These are phyloP conservation scores for Eilema caniola DNA, from an alignment of 2,888 invertebrate species.

Conservation along the genomic window DNA sequence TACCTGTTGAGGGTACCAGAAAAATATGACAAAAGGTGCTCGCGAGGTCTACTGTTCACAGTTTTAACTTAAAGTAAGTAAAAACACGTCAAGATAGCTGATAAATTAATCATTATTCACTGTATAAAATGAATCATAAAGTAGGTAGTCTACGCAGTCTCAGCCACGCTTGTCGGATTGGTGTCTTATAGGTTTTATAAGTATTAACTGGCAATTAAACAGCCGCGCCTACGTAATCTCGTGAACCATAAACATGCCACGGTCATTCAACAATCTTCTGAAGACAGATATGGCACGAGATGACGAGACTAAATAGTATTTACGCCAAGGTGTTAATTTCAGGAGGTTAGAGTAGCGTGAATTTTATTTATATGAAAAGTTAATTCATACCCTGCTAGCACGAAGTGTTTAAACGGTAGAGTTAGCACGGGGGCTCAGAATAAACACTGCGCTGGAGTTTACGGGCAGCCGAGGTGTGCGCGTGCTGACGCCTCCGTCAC, in stretches of 20 bases:
- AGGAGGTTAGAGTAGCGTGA: constrained; percentile 86
- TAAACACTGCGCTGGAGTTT: constrained; percentile 73
- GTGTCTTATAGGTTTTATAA: constrained; percentile 62
- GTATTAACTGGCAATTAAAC: constrained; percentile 62
- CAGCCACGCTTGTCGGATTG: constrained; percentile 56
- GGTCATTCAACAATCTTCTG: constrained; percentile 53
- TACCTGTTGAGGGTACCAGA: too few species aligned
- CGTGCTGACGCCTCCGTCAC: constrained; percentile 53
- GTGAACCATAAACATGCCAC: constrained; percentile 62
- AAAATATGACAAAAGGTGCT: too few species aligned
- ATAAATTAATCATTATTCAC: constrained; percentile 13
- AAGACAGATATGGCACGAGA: constrained; percentile 73
- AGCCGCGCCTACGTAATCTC: constrained; percentile 55
- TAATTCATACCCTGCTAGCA: constrained; percentile 84
- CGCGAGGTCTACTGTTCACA: too few species aligned
- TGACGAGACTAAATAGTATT: constrained; percentile 83
- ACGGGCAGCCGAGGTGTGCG: constrained; percentile 53
- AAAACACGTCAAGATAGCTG: neutral
- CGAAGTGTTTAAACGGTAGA: constrained; percentile 85
- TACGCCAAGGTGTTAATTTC: constrained; percentile 86
- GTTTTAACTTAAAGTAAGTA: neutral
- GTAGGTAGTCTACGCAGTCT: constrained; percentile 43
- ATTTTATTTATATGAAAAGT: constrained; percentile 87
- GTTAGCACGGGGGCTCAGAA: constrained; percentile 84
- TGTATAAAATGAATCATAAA: constrained; percentile 23